A percentile compares a stretch with the other conserved stretches of the same genome.
phyloP scores from a whole-genome alignment of 2,888 invertebrate species.

The Mimumesa dahlbomi region DNA sequence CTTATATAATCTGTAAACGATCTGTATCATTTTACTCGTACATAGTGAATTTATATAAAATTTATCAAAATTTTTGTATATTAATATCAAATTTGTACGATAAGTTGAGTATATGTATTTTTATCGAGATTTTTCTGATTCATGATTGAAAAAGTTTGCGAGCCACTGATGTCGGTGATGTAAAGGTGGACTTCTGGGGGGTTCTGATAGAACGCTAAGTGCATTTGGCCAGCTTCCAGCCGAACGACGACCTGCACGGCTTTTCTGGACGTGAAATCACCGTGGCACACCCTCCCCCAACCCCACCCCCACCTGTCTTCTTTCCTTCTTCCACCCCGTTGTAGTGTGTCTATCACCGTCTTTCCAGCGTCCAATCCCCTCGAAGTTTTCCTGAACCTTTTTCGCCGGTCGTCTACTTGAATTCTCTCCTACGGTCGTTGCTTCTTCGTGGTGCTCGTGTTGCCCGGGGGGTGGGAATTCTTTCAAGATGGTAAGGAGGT shows the following conservation, averaged over 20 bases:
- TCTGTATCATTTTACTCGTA: too few species aligned
- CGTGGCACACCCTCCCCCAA: conserved; percentile 43
- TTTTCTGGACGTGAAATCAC: conserved; percentile 68
- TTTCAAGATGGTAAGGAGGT: conserved; percentile 13
- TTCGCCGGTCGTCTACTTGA: conserved; percentile 34
- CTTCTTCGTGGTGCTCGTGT: conserved; percentile 9
- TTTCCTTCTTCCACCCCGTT: conserved; percentile 41
- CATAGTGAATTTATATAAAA: too few species aligned
- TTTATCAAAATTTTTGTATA: too few species aligned
- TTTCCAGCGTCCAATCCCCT: conserved; percentile 52
- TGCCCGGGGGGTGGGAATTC: conserved; percentile 1
- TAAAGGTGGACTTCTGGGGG: conserved; percentile 55
- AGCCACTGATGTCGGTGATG: conserved; percentile 29
- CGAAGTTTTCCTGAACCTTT: conserved; percentile 48
- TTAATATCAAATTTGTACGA: too few species aligned
- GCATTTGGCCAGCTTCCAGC: conserved; percentile 77
- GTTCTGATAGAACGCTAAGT: conserved; percentile 76
- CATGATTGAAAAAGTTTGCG: conserved; percentile 21
- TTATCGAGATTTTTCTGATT: too few species aligned
- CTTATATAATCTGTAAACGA: too few species aligned
- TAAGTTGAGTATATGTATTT: too few species aligned
- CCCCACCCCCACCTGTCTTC: conserved; percentile 41
- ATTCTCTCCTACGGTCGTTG: conserved; percentile 31
- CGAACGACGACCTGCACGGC: conserved; percentile 61
- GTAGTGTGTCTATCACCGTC: conserved; percentile 34